Percentiles rank a stretch among this genome's conserved stretches.
Evolutionary conservation across 2,113 vertebrate genomes (phyloP).

Genomic region (Pachyramphus minor): DNA sequence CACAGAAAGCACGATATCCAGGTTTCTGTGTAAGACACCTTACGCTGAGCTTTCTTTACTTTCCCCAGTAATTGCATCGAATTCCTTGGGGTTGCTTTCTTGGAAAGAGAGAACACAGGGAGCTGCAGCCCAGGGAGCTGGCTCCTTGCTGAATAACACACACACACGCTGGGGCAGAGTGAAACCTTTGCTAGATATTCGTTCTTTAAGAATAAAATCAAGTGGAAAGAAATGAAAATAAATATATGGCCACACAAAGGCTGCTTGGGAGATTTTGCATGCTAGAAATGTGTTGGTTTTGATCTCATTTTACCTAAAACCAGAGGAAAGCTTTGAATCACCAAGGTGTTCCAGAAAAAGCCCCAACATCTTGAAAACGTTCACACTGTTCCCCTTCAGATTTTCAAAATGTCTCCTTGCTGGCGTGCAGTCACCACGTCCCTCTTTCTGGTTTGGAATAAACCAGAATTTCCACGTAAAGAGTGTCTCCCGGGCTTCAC

Average conservation of each 20-base stretch:
- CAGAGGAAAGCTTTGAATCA: not conserved
- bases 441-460: not conserved
- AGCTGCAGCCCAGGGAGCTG: not conserved
- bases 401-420: slow-evolving; percentile 44
- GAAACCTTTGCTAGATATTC: not conserved
- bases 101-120: not conserved
- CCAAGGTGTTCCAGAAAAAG: not conserved
- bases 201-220: not conserved
- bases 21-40: slow-evolving; percentile 2
- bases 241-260: not conserved
- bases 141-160: not conserved
- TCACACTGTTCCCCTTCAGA: not conserved
- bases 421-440: not conserved
- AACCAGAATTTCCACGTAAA: not conserved
- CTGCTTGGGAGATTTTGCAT: not conserved
- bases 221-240: not conserved
- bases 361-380: not conserved
- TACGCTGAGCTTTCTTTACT: not conserved
- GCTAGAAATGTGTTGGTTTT: not conserved
- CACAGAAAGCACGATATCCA: not conserved
- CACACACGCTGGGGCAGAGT: not conserved
- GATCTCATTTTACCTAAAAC: not conserved
- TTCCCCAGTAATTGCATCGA: not conserved
- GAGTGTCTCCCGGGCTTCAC: not conserved
- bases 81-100: not conserved